phyloP scores from a whole-genome alignment of 2,797 vertebrate species.

The Cryptoblepharus egeriae region DNA sequence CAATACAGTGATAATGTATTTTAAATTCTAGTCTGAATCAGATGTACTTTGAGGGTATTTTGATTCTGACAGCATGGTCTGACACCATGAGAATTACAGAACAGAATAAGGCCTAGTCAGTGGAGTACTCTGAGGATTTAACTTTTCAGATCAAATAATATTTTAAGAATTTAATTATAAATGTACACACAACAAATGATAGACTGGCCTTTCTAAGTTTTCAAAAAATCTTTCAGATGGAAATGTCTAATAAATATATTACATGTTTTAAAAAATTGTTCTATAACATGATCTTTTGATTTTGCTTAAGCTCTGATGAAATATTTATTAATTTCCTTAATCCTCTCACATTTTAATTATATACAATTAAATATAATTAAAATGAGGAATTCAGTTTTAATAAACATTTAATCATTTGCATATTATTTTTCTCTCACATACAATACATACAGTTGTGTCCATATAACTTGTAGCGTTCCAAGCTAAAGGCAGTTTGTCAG shows the following conservation, averaged over 20 bases:
- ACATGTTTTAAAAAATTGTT: constrained; percentile 35
- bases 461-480: not conserved
- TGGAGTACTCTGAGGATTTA: not conserved
- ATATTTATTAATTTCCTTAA: constrained; percentile 73
- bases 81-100: not conserved
- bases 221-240: constrained; percentile 37
- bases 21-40: constrained; percentile 14
- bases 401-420: constrained; percentile 66
- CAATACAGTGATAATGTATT: constrained; percentile 2
- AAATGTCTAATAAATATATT: constrained; percentile 27
- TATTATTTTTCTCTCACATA: constrained; percentile 37
- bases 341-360: constrained; percentile 64
- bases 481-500: not conserved
- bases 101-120: not conserved
- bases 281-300: constrained; percentile 66
- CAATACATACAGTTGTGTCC: not conserved
- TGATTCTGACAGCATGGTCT: not conserved
- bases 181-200: not conserved
- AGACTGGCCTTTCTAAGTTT: constrained; percentile 25
- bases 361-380: constrained; percentile 68
- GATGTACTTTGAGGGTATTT: not conserved
- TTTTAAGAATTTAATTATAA: constrained; percentile 36
- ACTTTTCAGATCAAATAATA: constrained; percentile 25
- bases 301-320: constrained; percentile 63
- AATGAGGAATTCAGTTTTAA: constrained; percentile 65